Base-by-base conservation (phyloP, 2,797 vertebrate genomes). In the Myoxocephalus aenaeus region DNA sequence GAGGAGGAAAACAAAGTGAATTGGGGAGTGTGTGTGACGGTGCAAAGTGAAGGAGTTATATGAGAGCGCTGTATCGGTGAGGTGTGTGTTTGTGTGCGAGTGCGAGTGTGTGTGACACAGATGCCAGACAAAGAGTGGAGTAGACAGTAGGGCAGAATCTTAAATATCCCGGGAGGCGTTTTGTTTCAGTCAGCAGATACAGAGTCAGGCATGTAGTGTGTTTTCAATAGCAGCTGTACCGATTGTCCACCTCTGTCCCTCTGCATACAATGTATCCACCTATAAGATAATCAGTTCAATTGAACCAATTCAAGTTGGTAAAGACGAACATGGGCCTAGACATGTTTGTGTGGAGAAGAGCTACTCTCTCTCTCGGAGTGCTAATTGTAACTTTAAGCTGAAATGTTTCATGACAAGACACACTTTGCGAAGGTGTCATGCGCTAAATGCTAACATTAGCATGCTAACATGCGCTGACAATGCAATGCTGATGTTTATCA, bases 161-260 rank as follows among this genome's bases (percentile, higher is more conserved):
- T 85, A 91, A 90, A 89, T 83, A 86, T 87, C 80, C 81, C 5
- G 15, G 73, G 85, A 85, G 81, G 84, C 65, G 0, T 86, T 84
- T 81, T 80, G 74, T 92, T 88, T 84, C 84, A 65, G 75, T 91
- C 84, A 90, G 87, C 80, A 86, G 68, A 80, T 83, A 72, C 68
- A 77, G 64, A 76, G 79, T 80, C 86, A 58, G 71, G 65, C 66
- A 75, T 81, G 86, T 83, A 53, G 59, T 54, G 70, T 84, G 70
- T 83, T 59, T 58, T 83, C 81, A 25, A 73, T 56, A 83, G 79
- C 70, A 75, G 70, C 77, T 64, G 12, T 38, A 62, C 46, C 4
- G 20, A 79, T 56, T 50, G 18, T 72, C 56, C 61, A 40, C 56
- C 36, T 75, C 63, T 59, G 70, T 84, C 77, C 67, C 48, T 15